phyloP scores from a whole-genome alignment of 2,888 invertebrate genomes.

The Hoplodrina blanda region DNA sequence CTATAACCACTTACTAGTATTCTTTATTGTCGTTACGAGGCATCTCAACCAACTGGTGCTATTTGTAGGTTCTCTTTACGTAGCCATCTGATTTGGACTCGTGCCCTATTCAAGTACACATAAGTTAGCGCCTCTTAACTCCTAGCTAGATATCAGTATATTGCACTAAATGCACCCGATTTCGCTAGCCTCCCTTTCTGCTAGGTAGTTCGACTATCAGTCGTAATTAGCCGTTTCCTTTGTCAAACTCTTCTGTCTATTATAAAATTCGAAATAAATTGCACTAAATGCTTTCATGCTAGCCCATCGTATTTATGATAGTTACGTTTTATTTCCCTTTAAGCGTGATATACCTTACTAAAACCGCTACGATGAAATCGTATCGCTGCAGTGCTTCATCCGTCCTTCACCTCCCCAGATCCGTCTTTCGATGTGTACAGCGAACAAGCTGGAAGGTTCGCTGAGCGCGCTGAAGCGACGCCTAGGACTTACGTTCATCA shows the following conservation, averaged over 20 bases:
- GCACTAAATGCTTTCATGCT: background rate
- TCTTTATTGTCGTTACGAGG: background rate
- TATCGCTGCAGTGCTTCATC: background rate
- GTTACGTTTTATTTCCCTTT: background rate
- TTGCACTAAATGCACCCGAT: background rate
- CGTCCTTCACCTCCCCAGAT: slow-evolving; percentile 88
- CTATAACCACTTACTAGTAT: background rate
- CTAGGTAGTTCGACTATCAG: background rate
- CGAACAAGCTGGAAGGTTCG: slow-evolving; percentile 93
- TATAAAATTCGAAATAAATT: background rate
- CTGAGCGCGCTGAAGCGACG: slow-evolving; percentile 95
- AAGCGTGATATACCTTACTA: background rate
- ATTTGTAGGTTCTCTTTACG: background rate
- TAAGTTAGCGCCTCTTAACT: background rate
- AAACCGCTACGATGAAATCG: background rate
- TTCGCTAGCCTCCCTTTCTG: no score
- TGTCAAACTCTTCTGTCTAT: background rate
- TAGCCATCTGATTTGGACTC: background rate
- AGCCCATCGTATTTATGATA: background rate
- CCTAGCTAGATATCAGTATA: background rate
- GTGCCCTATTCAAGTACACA: background rate
- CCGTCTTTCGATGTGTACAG: slow-evolving; percentile 96
- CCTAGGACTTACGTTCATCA: slow-evolving; percentile 96
- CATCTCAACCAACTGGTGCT: background rate
- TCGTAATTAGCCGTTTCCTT: no score